Percentiles rank a stretch among this genome's conserved stretches.
phyloP scores from a whole-genome alignment of 1,140 invertebrate genomes.

The Microplitis demolitor region DNA sequence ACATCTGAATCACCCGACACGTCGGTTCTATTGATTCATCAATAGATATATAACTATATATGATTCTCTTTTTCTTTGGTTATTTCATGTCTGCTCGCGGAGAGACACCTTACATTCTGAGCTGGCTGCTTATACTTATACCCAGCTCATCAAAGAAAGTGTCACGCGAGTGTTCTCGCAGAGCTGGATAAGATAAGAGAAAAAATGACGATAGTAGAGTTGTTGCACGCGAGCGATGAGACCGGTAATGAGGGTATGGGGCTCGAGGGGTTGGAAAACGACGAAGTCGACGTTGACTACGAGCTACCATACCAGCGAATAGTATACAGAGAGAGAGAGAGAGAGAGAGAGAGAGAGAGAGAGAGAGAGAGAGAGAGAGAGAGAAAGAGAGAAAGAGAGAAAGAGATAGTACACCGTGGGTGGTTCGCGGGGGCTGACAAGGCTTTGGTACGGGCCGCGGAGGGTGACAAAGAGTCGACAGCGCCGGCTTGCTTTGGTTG shows the following conservation, averaged over 20 bases:
- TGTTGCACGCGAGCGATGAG: slow-evolving; percentile 24
- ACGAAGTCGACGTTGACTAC: no score
- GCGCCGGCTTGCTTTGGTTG: slow-evolving; percentile 5
- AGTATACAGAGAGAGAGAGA: neutral
- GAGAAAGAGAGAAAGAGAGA: neutral
- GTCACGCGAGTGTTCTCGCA: neutral
- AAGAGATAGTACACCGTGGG: neutral
- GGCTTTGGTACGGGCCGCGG: slow-evolving; percentile 6
- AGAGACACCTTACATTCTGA: no score
- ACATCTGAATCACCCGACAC: no score
- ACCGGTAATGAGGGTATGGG: neutral
- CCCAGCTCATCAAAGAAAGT: neutral
- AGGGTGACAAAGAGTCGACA: slow-evolving; percentile 19
- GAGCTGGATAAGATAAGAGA: neutral
- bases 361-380: neutral
- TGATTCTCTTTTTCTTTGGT: no score
- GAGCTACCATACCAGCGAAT: neutral
- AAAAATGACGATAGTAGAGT: slow-evolving; percentile 16
- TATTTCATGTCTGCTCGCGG: no score
- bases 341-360: neutral
- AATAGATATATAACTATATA: no score
- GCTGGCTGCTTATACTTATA: no score
- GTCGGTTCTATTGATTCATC: no score
- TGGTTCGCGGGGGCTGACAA: neutral
- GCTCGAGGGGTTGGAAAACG: neutral